phyloP scores from a whole-genome alignment of 2,888 invertebrate species.

The Dioctria linearis region DNA sequence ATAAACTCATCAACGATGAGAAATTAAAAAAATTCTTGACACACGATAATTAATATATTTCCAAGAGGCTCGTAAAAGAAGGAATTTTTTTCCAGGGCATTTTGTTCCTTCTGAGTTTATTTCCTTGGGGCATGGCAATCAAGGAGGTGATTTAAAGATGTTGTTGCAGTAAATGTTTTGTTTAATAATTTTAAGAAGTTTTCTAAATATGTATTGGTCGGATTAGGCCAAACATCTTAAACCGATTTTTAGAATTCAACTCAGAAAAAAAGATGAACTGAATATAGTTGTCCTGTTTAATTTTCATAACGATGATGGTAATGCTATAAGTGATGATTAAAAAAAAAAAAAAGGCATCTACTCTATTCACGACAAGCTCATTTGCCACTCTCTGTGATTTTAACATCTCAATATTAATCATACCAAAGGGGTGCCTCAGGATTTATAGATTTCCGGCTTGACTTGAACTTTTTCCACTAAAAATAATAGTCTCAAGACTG shows the following conservation, averaged over 20 bases:
- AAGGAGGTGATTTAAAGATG: not conserved
- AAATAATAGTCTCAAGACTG: slow-evolving; percentile 20
- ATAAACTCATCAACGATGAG: slow-evolving; percentile 52
- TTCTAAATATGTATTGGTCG: no score
- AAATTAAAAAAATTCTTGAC: slow-evolving; percentile 50
- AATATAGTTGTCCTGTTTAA: slow-evolving; percentile 29
- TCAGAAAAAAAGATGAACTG: not conserved
- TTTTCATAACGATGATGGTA: slow-evolving; percentile 18
- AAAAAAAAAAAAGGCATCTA: not conserved
- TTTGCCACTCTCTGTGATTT: slow-evolving; percentile 29
- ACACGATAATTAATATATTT: slow-evolving; percentile 46
- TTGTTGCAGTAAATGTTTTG: slow-evolving; percentile 4
- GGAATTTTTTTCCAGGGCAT: slow-evolving; percentile 26
- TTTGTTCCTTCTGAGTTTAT: slow-evolving; percentile 7
- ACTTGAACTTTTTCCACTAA: slow-evolving; percentile 28
- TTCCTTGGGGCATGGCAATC: not conserved
- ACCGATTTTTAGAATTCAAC: not conserved
- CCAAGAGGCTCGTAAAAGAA: slow-evolving; percentile 3
- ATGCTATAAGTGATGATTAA: not conserved
- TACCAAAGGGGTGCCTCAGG: slow-evolving; percentile 16
- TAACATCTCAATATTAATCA: slow-evolving; percentile 33
- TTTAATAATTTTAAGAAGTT: no score
- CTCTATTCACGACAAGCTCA: not conserved
- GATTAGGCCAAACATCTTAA: no score
- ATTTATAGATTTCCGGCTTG: slow-evolving; percentile 49